Evolutionary conservation across 2,888 invertebrate genomes (phyloP).

Genomic region (Stenodera caucasica): DNA sequence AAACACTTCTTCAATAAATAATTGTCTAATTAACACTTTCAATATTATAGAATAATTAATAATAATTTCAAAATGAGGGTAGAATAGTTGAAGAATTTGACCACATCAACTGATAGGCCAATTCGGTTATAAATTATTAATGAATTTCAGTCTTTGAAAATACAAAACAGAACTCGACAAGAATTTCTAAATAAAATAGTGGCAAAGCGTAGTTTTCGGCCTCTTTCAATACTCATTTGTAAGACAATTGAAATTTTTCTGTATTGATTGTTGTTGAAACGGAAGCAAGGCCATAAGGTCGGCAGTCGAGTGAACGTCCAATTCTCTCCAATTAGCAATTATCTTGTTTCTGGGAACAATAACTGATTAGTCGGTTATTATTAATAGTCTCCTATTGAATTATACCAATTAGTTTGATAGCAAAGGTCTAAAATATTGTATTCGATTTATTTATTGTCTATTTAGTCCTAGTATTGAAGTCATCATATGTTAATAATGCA

Average conservation of each 20-base stretch:
- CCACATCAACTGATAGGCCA: background rate
- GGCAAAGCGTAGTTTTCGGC: background rate
- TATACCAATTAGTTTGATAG: background rate
- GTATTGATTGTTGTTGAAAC: conserved; percentile 8
- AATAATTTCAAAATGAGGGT: background rate
- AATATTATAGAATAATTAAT: background rate
- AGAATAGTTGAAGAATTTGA: background rate
- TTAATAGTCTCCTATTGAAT: conserved; percentile 13
- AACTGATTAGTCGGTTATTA: conserved; percentile 25
- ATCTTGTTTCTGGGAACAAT: conserved; percentile 28
- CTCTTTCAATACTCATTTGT: background rate
- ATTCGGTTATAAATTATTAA: background rate
- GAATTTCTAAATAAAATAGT: too few relatives aligned
- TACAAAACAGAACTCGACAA: background rate
- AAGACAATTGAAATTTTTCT: background rate
- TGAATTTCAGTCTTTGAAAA: background rate
- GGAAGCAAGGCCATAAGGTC: conserved; percentile 29
- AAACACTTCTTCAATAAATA: background rate
- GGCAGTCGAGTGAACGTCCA: conserved; percentile 23
- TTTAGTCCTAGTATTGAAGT: background rate
- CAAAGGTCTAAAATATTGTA: background rate
- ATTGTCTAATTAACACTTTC: background rate
- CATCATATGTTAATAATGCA: background rate
- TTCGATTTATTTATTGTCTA: background rate
- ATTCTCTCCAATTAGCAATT: conserved; percentile 30